A percentile compares a stretch with the other conserved stretches of the same genome.
phyloP scores from a whole-genome alignment of 2,113 vertebrate genomes.

The Cynopterus brachyotis region DNA sequence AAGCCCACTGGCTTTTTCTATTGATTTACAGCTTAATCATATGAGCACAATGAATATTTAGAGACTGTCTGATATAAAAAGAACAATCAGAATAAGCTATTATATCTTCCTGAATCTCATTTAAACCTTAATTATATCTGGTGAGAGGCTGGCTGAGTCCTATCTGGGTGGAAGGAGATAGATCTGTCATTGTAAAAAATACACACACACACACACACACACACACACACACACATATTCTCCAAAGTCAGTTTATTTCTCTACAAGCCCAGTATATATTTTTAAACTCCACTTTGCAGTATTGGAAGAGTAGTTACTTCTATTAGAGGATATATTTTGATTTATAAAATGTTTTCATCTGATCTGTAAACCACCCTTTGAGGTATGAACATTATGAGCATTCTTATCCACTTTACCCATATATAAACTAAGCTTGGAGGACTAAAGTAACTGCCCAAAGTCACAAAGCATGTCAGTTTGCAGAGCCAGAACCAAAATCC shows the following conservation, averaged over 20 bases:
- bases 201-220: too few relatives aligned
- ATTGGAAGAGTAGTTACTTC: neutral
- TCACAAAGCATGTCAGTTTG: neutral
- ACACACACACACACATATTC: too few relatives aligned
- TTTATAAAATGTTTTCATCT: conserved; percentile 45
- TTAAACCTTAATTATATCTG: conserved; percentile 87
- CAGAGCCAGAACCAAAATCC: neutral
- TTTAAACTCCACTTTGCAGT: conserved; percentile 32
- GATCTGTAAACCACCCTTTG: neutral
- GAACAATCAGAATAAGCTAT: conserved; percentile 88
- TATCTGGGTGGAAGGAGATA: conserved; percentile 78
- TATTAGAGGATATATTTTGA: neutral
- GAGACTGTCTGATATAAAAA: conserved; percentile 84
- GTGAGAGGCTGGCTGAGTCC: conserved; percentile 81
- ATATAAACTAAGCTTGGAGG: conserved; percentile 23
- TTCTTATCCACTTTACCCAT: neutral
- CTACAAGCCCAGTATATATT: conserved; percentile 34
- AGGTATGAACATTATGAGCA: neutral
- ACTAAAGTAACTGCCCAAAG: neutral
- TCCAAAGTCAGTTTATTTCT: conserved; percentile 32
- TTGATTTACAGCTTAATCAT: conserved; percentile 84
- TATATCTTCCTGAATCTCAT: conserved; percentile 86
- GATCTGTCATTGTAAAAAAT: conserved; percentile 62
- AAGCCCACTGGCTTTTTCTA: conserved; percentile 77
- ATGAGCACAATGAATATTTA: conserved; percentile 84